Base-by-base conservation (phyloP, 2,797 vertebrate species). In the Thripadectes ignobilis region DNA sequence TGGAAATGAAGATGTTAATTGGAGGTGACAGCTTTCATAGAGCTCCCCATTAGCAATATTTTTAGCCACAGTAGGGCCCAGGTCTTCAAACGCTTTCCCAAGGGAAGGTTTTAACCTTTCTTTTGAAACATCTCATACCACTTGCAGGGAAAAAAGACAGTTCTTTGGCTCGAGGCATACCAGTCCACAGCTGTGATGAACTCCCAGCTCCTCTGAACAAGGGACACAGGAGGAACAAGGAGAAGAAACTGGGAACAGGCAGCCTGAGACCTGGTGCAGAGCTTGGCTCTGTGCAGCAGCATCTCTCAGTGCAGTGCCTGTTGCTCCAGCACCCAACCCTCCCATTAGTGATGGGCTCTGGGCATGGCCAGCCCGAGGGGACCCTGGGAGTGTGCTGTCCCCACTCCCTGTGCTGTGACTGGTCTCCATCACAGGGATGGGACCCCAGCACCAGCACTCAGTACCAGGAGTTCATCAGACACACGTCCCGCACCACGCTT, bases 1-100 rank as follows among this genome's bases (percentile, higher is more conserved):
- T 97, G 95, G 91, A 95, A 97, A 96, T 95, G 83, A 97, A 95
- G 95, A 97, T 27, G 48, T 76, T 96, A 92, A 97, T 96, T 90
- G 88, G 52, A 87, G 74, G 45, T 8, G 95, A 95, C 95, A 95
- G 93, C 61, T 86, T 95, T 67, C 96, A 73, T 38, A 88, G 93
- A 49, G 45, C 59, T 90, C 55, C 92, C 89, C 77, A 90, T 92
- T 74, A 95, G 84, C 71, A 90, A 61, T 86, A 92, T 77, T 96
- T 96, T 94, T 57, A 93, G 82, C 71, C 89, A 38, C 89, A 79
- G 93, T 19, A 63, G 95, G 89, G 71, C 71, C 71, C 79, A 82
- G 49, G 39, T 63, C 91, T 95, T 95, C 93, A 97, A 96, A 92
- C 9, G 0, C 63, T 95, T 96, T 96, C 91, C 89, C 88, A 88